Evolutionary conservation across 2,113 vertebrate species (phyloP), one percentile per base, ranked within the genome.

Genomic region (Pachypanchax playfairii): DNA sequence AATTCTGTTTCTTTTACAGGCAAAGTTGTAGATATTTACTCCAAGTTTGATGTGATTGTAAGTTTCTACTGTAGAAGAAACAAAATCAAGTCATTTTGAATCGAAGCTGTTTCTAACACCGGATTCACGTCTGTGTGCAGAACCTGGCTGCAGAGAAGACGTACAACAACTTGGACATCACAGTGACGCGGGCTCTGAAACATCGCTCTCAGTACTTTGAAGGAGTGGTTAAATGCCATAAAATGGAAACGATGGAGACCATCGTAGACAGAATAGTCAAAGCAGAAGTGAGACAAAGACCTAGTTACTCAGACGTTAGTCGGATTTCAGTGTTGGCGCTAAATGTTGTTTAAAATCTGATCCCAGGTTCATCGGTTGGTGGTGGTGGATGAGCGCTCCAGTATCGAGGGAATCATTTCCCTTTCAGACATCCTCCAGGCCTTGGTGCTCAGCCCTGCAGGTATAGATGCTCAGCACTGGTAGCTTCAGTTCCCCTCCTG

Each of bases 21-120:
- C 83, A 98, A 96, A 90, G 97, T 99, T 84, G 97, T 99, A 92
- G 97, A 99, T 93, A 98, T 99, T 94, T 99, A 99, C 93, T 99
- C 97, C 89, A 99, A 99, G 91, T 99, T 99, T 90, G 97, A 99
- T 86, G 97, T 99, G 77, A 99, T 99, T 87, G 97, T 99, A 94
- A 98, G 97, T 98, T 89, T 8, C 14, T 18, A 0, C 18, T 50
- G 58, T 46, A 15, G 0, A 20, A 56, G 57, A 47, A 7, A 57
- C 5, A 20, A 39, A 42, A 31, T n/a, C n/a, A 3, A 1, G 4
- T 24, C 14, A 17, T 24, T 4, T 42, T 28, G 17, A 6, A 14
- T 10, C 17, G 4, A 14, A 2, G 11, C 28, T 10, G 2, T 26
- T 13, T 33, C 15, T 39, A 2, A 6, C 13, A 5, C 11, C 0